Percentiles rank a stretch among this genome's conserved stretches.
Conservation (phyloP, 1,140 invertebrate species). For the Sycobia sp. region DNA sequence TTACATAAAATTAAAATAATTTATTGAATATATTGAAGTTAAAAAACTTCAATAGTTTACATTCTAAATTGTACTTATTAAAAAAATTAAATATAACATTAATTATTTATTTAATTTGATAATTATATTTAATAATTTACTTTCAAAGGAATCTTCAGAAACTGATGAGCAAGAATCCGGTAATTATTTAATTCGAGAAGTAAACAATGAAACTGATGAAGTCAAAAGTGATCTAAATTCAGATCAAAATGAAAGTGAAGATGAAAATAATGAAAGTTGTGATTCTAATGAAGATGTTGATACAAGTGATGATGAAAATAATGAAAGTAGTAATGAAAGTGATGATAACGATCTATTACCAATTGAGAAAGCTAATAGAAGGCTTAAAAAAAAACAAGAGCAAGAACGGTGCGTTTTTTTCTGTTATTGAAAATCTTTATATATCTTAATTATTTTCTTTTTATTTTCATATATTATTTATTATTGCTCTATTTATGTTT, state of each 20-base stretch:
- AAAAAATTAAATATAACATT: neutral
- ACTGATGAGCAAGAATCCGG: constrained; percentile 29
- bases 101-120: neutral
- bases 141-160: constrained; percentile 15
- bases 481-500: too few relatives aligned
- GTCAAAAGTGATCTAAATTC: constrained; percentile 22
- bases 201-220: neutral
- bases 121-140: neutral
- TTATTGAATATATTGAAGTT: too few relatives aligned
- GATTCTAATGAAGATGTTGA: constrained; percentile 46
- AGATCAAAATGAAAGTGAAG: constrained; percentile 51
- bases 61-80: too few relatives aligned
- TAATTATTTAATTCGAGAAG: constrained; percentile 19
- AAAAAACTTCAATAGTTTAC: too few relatives aligned
- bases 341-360: constrained; percentile 76
- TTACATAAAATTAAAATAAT: too few relatives aligned
- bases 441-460: too few relatives aligned
- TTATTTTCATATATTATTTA: too few relatives aligned
- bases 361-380: constrained; percentile 85
- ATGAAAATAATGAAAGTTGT: constrained; percentile 61
- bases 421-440: neutral
- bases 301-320: constrained; percentile 46
- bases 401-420: constrained; percentile 50
- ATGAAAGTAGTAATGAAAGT: constrained; percentile 57
- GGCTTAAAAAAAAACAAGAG: constrained; percentile 66